Evolutionary conservation across 2,113 vertebrate genomes (phyloP).

Genomic region (Neomonachus schauinslandi): DNA sequence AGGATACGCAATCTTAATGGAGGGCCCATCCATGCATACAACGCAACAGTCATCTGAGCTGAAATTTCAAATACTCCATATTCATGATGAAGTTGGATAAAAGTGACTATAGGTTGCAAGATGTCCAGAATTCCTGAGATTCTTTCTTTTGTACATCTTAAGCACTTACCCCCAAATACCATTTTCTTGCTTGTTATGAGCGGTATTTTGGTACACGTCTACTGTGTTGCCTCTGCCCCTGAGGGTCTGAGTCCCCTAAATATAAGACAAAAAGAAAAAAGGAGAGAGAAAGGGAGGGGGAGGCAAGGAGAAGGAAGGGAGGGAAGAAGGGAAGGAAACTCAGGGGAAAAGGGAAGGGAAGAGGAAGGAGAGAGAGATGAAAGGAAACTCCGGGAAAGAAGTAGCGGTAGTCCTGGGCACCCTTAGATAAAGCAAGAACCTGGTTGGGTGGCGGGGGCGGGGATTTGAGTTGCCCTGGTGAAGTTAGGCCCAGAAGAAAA

Average conservation of each 20-base stretch:
- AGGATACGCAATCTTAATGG: not conserved
- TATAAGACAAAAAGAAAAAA: not conserved
- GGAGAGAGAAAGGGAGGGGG: too few relatives aligned
- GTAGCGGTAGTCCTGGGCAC: not conserved
- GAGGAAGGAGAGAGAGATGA: not conserved
- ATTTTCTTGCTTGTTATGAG: not conserved
- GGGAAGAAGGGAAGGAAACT: not conserved
- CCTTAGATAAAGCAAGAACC: not conserved
- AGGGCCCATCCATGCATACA: not conserved
- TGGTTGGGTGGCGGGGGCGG: not conserved
- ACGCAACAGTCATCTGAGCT: not conserved
- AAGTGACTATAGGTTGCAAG: not conserved
- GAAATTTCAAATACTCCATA: not conserved
- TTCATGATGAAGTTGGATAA: not conserved
- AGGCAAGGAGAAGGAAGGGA: not conserved
- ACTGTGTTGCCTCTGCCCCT: not conserved
- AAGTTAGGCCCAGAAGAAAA: not conserved
- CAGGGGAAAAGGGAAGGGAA: too few relatives aligned
- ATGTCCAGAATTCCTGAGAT: not conserved
- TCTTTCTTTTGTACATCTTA: slow-evolving; percentile 26
- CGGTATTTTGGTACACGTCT: not conserved
- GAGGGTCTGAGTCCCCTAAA: not conserved
- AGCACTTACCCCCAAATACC: not conserved
- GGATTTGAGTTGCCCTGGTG: not conserved
- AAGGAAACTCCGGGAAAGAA: not conserved